Percentiles rank a stretch among this genome's conserved stretches.
Conservation (phyloP, 2,113 vertebrate genomes). For the Caranx melampygus region DNA sequence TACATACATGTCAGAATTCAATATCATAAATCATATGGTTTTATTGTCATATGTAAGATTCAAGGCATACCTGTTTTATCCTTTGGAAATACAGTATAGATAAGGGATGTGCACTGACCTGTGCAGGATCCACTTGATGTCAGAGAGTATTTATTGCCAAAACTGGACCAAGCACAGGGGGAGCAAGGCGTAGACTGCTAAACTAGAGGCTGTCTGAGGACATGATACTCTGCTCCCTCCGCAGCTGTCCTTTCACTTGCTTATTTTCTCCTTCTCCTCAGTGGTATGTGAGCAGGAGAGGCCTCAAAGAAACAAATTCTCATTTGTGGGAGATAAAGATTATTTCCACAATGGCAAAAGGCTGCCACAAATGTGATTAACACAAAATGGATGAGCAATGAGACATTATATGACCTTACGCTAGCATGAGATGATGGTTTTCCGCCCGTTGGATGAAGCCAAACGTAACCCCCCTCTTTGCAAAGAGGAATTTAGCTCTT, state of each 20-base stretch:
- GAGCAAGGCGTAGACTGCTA: neutral
- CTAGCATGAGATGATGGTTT: conserved; percentile 41
- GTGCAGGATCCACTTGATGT: conserved; percentile 1
- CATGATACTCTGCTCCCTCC: neutral
- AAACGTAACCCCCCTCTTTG: conserved; percentile 29
- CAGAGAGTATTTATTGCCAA: conserved; percentile 3
- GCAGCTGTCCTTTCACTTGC: conserved; percentile 4
- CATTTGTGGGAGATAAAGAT: conserved; percentile 32
- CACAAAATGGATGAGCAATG: conserved; percentile 45
- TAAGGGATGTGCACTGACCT: neutral
- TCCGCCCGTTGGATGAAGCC: conserved; percentile 28
- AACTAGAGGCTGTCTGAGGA: conserved; percentile 20
- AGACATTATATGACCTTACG: conserved; percentile 38
- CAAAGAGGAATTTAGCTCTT: conserved; percentile 68
- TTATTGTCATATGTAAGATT: neutral
- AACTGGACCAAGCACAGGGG: conserved; percentile 2
- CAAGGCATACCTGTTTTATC: neutral
- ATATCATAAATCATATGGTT: neutral
- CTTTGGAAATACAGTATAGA: neutral
- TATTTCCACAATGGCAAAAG: conserved; percentile 49
- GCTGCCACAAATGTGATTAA: conserved; percentile 31
- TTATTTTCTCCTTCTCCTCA: conserved; percentile 8
- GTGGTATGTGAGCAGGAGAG: neutral
- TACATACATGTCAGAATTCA: neutral
- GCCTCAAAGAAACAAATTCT: conserved; percentile 24